Percentiles rank a stretch among this genome's conserved stretches.
These are phyloP conservation scores for Troides aeacus DNA, from an alignment of 2,888 invertebrate species.

Conservation along the genomic window DNA sequence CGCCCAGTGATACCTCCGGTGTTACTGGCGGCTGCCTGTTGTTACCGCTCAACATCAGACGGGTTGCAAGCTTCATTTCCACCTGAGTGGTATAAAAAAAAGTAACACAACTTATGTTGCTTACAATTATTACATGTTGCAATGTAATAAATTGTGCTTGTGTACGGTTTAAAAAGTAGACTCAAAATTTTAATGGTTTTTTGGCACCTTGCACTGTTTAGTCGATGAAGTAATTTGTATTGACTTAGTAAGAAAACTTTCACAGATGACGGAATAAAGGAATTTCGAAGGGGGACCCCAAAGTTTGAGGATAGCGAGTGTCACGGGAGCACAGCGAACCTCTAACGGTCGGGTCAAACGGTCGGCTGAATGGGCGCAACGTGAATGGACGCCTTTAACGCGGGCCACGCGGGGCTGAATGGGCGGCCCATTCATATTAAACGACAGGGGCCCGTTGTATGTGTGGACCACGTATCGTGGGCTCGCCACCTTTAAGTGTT, in stretches of 20 bases:
- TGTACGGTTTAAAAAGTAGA: too few species aligned
- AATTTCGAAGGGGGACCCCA: neutral
- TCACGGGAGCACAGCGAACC: conserved; percentile 1
- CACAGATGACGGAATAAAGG: neutral
- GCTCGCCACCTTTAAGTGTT: conserved; percentile 11
- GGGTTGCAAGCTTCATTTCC: too few species aligned
- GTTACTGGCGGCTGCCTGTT: too few species aligned
- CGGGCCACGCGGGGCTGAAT: conserved; percentile 42
- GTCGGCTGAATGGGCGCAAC: conserved; percentile 40
- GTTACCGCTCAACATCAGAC: too few species aligned
- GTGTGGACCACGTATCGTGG: conserved; percentile 36
- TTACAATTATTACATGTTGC: too few species aligned
- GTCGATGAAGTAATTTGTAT: too few species aligned
- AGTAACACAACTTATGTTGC: too few species aligned
- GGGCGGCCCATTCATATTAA: conserved; percentile 47
- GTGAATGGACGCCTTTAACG: conserved; percentile 52
- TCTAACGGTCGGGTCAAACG: conserved; percentile 35
- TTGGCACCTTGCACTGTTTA: too few species aligned
- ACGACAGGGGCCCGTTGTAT: conserved; percentile 34
- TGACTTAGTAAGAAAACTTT: neutral
- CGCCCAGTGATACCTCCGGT: too few species aligned
- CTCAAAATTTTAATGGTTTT: too few species aligned
- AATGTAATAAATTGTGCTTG: too few species aligned
- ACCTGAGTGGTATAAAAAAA: too few species aligned
- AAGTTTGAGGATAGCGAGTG: neutral